Conservation (phyloP, 2,797 vertebrate genomes). For the Gymnoscopelus microlampas region DNA sequence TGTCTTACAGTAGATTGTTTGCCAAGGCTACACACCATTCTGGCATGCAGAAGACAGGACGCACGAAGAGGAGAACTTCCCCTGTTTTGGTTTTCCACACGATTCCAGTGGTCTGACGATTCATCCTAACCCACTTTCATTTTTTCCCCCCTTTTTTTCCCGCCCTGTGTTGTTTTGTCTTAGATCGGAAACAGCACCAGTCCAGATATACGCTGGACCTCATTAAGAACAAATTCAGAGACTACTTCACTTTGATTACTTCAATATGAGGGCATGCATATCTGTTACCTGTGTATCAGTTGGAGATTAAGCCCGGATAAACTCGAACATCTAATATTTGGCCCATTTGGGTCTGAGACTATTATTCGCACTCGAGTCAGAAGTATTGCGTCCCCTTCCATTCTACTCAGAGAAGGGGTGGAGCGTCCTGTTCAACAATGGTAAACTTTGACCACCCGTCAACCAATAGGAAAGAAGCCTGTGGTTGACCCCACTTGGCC, state of each 20-base stretch:
- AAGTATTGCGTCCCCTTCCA: constrained; percentile 1
- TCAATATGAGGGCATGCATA: constrained; percentile 60
- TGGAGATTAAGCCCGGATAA: constrained; percentile 31
- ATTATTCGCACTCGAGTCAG: constrained; percentile 25
- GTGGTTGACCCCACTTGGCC: no score
- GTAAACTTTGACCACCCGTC: no score
- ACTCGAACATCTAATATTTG: constrained; percentile 43
- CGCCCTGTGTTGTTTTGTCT: constrained; percentile 51
- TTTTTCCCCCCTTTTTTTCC: constrained; percentile 26
- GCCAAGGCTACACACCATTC: constrained; percentile 5
- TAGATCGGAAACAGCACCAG: constrained; percentile 62
- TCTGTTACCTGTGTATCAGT: constrained; percentile 56
- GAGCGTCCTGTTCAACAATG: no score
- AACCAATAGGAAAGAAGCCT: no score
- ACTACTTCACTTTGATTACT: constrained; percentile 53
- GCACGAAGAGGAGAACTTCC: constrained; percentile 29
- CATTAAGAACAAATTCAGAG: constrained; percentile 56
- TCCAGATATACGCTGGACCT: constrained; percentile 29
- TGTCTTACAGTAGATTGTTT: constrained; percentile 25
- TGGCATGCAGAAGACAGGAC: constrained; percentile 24
- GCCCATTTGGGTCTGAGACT: constrained; percentile 5
- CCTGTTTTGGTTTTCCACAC: constrained; percentile 29
- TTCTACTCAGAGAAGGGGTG: no score
- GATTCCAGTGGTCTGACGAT: constrained; percentile 25
- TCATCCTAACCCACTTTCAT: constrained; percentile 21